Evolutionary conservation across 2,888 invertebrate genomes (phyloP).

Genomic region (Cantharis rustica): DNA sequence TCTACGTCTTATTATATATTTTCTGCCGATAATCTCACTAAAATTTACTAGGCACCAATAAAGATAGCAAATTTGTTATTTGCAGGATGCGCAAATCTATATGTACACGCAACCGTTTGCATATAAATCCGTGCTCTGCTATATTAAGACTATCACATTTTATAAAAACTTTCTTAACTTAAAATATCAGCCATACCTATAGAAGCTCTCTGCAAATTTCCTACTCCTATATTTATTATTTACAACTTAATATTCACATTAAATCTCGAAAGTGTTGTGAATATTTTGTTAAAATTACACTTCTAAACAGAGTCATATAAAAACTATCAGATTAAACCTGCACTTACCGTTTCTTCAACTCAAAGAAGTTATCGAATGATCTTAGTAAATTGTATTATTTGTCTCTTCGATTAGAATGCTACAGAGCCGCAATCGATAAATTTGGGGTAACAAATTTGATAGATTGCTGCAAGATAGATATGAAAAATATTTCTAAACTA

Average conservation of each 20-base stretch:
- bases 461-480: slow-evolving; percentile 24
- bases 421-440: slow-evolving; percentile 23
- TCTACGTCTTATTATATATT: background rate
- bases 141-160: background rate
- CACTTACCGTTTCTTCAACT: background rate
- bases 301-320: background rate
- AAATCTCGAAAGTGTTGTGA: background rate
- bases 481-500: slow-evolving; percentile 30
- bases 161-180: background rate
- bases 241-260: background rate
- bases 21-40: background rate
- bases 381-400: slow-evolving; percentile 20
- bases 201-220: background rate
- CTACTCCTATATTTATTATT: background rate
- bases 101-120: background rate
- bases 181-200: background rate
- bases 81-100: background rate
- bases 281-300: background rate
- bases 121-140: background rate
- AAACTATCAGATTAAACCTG: background rate
- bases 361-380: background rate
- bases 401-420: slow-evolving; percentile 27
- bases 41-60: background rate
- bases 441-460: slow-evolving; percentile 16
- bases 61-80: background rate